These are phyloP conservation scores for Theocolax elegans DNA, from an alignment of 1,140 invertebrate genomes.

Conservation along the genomic window DNA sequence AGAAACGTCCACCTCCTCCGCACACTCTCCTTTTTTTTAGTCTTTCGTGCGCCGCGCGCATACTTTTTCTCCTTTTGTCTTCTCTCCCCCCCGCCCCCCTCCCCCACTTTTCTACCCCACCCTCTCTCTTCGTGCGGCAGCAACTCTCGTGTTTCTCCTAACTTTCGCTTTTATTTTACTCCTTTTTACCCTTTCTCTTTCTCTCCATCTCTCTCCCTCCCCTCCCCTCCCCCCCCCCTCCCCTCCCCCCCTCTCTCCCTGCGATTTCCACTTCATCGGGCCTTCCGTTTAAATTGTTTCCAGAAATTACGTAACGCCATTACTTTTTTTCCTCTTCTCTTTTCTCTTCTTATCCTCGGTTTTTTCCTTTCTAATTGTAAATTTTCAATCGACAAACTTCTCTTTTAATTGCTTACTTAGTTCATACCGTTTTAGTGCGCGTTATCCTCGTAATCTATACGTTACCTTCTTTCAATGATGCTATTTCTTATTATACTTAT, in stretches of 20 bases:
- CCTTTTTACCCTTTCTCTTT: slow-evolving; percentile 9
- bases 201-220: slow-evolving; percentile 19
- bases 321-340: no score
- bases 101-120: neutral
- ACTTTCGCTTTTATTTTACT: slow-evolving; percentile 27
- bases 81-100: neutral
- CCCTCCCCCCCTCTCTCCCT: slow-evolving; percentile 6
- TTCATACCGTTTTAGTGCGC: no score
- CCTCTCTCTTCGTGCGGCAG: no score
- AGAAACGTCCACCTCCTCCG: slow-evolving; percentile 46
- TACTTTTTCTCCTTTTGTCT: slow-evolving; percentile 19
- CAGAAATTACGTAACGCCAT: slow-evolving; percentile 25
- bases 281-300: slow-evolving; percentile 8
- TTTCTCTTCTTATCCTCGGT: no score
- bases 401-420: no score
- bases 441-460: no score
- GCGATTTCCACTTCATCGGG: slow-evolving; percentile 28
- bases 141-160: slow-evolving; percentile 14
- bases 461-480: no score
- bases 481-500: no score
- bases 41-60: neutral
- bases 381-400: no score
- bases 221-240: neutral
- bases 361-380: no score
- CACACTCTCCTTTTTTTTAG: slow-evolving; percentile 20